Evolutionary conservation across 2,113 vertebrate genomes (phyloP), one percentile per base, ranked within the genome.

Genomic region (Synchiropus splendidus): DNA sequence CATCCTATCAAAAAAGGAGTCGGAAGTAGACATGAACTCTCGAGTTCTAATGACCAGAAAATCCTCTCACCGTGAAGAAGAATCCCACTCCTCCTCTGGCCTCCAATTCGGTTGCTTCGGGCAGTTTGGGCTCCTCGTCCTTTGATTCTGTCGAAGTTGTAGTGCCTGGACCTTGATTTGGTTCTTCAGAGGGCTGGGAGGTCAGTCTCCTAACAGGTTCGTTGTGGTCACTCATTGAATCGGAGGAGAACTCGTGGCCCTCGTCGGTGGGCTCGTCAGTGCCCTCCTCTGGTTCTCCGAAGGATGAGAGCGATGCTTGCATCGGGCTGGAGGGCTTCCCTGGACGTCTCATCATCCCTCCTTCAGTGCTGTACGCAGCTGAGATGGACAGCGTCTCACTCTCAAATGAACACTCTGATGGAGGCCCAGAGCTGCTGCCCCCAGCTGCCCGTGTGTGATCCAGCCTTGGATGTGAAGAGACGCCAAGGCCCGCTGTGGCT

Each of bases 161-260:
- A 2, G 13, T 36, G 50, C 39, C 61, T 10, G 11, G 27, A 10
- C 61, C 37, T 16, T 36, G 36, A 14, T 48, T 42, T 30, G 51
- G 37, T 27, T 38, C 51, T 16, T 51, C 58, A 10, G 48, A 4
- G 13, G 47, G 60, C 17, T 67, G 43, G 6, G 54, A 36, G 16
- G n/a, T 16, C 0, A 31, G 18, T 18, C 73, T 75, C 1, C 13
- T 12, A 2, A 61, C 61, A 9, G 64, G 63, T 40, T 83, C 89
- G 1, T 67, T 80, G 33, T 86, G 80, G 57, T 91, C 89, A 1
- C 87, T 89, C 60, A 89, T 75, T 0, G 90, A 92, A 44, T 91
- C 91, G 0, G 79, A 83, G 30, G 79, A 83, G 51, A 69, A 83
- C 74, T 61, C 85, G 1, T 48, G 60, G 31, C 67, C 68, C 61